Base-by-base conservation (phyloP, 2,113 vertebrate genomes). In the Paramormyrops kingsleyae region DNA sequence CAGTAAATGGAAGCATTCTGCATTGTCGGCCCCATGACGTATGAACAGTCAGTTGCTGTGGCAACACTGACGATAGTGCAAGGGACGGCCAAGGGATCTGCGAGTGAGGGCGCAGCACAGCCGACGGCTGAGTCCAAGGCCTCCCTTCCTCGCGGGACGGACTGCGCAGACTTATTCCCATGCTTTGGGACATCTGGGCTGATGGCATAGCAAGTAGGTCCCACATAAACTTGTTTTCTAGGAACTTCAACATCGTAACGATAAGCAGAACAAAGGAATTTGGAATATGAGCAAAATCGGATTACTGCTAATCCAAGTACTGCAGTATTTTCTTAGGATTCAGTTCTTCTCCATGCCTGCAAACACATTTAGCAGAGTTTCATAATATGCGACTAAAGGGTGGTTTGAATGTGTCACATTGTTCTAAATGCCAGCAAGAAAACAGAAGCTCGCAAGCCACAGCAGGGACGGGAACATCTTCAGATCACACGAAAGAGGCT, bases 21-120 rank as follows among this genome's bases (percentile, higher is more conserved):
- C 53, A n/a, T 50, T 77, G 83, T 90, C 39, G 50, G 84, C 12
- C 27, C 31, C 44, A 52, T 77, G 27, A 53, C 62, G 53, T 56
- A 42, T 77, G 83, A 87, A 87, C 84, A 19, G 5, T 13, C 70
- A n/a, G 91, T 92, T 92, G 46, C 90, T 62, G 91, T 35, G 59
- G 87, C 87, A 89, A 92, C 83, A 80, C 53, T 88, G 87, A 88
- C 87, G 87, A 88, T 66, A 88, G 27, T 44, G 21, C 39, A 3
- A 66, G 39, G 19, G 39, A 19, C 35, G 2, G 53, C 87, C 87
- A 88, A 88, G 87, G 39, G 39, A 46, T 88, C 50, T 39, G 87
- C 0, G 87, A 87, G 39, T 31, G 15, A 5, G 87, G 39, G 21
- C 3, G 53, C 50, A 39, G 50, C 50, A 21, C 8, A 35, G 50